These are phyloP conservation scores for Musca domestica DNA, from an alignment of 1,140 invertebrate genomes.

Conservation along the genomic window DNA sequence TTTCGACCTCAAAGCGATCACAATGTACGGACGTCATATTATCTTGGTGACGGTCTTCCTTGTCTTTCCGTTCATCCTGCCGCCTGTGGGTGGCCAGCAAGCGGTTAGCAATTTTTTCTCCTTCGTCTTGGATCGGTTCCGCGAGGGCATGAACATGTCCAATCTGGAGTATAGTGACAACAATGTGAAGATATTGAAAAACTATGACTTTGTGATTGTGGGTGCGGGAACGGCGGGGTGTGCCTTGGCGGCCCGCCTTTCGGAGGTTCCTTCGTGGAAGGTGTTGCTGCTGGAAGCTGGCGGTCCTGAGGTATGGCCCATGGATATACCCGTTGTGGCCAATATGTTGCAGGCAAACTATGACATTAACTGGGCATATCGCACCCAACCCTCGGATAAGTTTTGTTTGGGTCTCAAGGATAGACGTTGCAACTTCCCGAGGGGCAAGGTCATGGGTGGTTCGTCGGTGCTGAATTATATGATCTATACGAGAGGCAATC, in stretches of 20 bases:
- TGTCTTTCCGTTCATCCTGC: not conserved
- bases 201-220: constrained; percentile 63
- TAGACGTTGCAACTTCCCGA: constrained; percentile 65
- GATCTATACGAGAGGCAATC: constrained; percentile 80
- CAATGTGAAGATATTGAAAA: constrained; percentile 25
- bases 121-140: constrained; percentile 16
- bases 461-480: constrained; percentile 85
- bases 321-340: constrained; percentile 64
- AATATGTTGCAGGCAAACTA: constrained; percentile 58
- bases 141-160: constrained; percentile 33
- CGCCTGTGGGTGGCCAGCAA: constrained; percentile 21
- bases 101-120: constrained; percentile 23
- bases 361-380: constrained; percentile 65
- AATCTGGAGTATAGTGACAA: constrained; percentile 47
- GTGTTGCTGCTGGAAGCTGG: constrained; percentile 70
- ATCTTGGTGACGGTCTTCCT: not conserved
- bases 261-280: constrained; percentile 59
- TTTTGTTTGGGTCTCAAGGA: constrained; percentile 46
- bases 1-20: no score
- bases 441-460: constrained; percentile 79
- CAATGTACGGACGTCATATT: not conserved
- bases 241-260: constrained; percentile 63
- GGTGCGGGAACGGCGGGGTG: constrained; percentile 73
- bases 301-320: constrained; percentile 57
- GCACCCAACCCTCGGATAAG: constrained; percentile 57